A percentile compares a stretch with the other conserved stretches of the same genome.
These are phyloP conservation scores for Megalopta genalis DNA, from an alignment of 1,140 invertebrate genomes.

Conservation along the genomic window DNA sequence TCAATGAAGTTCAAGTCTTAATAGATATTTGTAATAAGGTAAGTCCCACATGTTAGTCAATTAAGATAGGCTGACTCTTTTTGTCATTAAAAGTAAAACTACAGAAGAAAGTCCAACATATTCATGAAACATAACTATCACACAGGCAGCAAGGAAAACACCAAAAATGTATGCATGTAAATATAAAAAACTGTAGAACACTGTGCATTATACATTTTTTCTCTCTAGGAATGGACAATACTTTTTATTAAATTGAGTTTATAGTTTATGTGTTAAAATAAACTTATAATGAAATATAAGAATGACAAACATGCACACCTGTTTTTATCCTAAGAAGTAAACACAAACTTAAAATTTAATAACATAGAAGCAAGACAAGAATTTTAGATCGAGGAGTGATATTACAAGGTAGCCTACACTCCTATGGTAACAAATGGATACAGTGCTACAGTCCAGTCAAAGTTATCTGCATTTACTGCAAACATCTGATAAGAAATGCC, in stretches of 20 bases:
- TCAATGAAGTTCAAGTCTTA: conserved; percentile 6
- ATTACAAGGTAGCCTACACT: conserved; percentile 73
- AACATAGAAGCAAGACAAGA: conserved; percentile 41
- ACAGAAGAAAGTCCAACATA: conserved; percentile 39
- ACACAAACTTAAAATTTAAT: conserved; percentile 22
- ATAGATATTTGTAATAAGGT: conserved; percentile 12
- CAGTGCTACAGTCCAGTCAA: conserved; percentile 70
- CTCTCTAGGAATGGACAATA: not conserved
- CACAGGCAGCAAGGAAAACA: conserved; percentile 77
- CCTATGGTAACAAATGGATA: conserved; percentile 74
- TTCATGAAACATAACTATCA: conserved; percentile 48
- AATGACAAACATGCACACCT: conserved; percentile 41
- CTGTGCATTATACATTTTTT: not conserved
- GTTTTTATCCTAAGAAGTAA: conserved; percentile 7
- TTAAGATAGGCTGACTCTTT: conserved; percentile 20
- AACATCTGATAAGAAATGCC: conserved; percentile 72
- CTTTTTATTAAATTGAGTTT: conserved; percentile 12
- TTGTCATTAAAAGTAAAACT: conserved; percentile 48
- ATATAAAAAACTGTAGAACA: conserved; percentile 34
- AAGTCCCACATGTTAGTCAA: conserved; percentile 17
- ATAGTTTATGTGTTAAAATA: not conserved
- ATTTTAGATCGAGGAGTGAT: conserved; percentile 61
- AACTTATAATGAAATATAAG: conserved; percentile 20
- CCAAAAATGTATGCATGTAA: conserved; percentile 75
- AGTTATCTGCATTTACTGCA: conserved; percentile 59